Base-by-base conservation (phyloP, 2,888 invertebrate species). In the Drosophila meridionalis region DNA sequence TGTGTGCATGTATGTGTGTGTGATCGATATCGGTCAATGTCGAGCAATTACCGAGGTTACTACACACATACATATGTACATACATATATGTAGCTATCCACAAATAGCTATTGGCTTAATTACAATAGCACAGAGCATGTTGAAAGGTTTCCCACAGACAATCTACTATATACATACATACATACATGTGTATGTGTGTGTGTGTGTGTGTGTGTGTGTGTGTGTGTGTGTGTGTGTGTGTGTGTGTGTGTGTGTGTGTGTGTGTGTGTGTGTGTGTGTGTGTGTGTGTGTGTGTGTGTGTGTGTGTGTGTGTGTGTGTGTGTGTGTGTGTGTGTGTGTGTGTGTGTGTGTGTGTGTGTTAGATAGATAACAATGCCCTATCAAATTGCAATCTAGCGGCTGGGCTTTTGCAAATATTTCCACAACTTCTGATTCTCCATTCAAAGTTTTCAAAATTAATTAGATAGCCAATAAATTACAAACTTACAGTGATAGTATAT, bases 1-100 rank as follows among this genome's bases (percentile, higher is more conserved):
- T 60, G 26, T 47, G 20, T 28, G 58, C n/a, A 2, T 40, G 36
- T 48, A 8, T 48, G 12, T 62, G 48, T 50, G 34, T 26, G 26
- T 32, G 63, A 70, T 75, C 71, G 64, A 78, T 78, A 78, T 78
- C 79, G 78, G 78, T 71, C 78, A 78, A 78, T 78, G 78, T 78
- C 79, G 71, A 65, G 60, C 79, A 70, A 55, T 53, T 67, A 67
- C 52, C 67, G 75, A 64, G 61, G 70, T 64, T 70, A 55, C 12
- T 28, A 38, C 26, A 34, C 4, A 38, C 36, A 36, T 14, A 6
- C 2, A 32, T 48, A 14, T 30, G 28, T 30, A 47, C 2, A 6
- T n/a, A 32, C 4, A 9, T 11, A 34, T 34, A 50, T 50, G 9
- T 9, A 30, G 6, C 1, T 48, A 28, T 14, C 66, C 58, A 45